Conservation (phyloP, 2,113 vertebrate species). For the Sinocyclocheilus grahami region DNA sequence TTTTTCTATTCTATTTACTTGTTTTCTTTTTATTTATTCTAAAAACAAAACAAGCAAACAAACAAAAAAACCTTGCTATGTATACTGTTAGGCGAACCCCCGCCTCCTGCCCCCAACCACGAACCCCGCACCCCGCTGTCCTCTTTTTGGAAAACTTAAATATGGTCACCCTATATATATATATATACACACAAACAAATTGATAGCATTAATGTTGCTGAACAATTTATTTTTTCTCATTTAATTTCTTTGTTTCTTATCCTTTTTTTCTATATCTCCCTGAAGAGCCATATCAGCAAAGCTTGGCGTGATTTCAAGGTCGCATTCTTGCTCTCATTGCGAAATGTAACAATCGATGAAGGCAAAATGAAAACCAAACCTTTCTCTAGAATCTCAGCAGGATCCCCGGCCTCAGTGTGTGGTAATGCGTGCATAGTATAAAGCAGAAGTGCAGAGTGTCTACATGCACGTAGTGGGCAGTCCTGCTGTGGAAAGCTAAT, state of each 20-base stretch:
- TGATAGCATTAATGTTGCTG: no score
- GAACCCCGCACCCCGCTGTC: no score
- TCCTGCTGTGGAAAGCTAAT: constrained; percentile 37
- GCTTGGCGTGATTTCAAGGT: not conserved
- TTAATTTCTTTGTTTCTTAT: not conserved
- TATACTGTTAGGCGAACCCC: no score
- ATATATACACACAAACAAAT: no score
- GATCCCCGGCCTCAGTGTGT: not conserved
- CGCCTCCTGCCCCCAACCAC: no score
- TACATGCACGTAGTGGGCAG: constrained; percentile 1
- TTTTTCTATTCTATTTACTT: no score
- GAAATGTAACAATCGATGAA: not conserved
- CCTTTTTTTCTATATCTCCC: not conserved
- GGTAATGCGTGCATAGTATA: not conserved
- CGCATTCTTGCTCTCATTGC: not conserved
- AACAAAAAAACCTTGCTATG: no score
- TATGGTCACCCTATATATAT: no score
- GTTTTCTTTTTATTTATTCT: no score
- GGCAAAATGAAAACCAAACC: constrained; percentile 11
- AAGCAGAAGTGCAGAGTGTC: constrained; percentile 14
- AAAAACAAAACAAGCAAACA: no score
- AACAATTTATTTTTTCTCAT: no score
- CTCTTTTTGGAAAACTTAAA: no score
- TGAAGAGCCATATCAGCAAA: not conserved
- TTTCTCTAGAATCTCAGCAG: constrained; percentile 23